A percentile compares a stretch with the other conserved stretches of the same genome.
phyloP scores from a whole-genome alignment of 1,140 invertebrate genomes.

The Macrotrachela quadricornifera region DNA sequence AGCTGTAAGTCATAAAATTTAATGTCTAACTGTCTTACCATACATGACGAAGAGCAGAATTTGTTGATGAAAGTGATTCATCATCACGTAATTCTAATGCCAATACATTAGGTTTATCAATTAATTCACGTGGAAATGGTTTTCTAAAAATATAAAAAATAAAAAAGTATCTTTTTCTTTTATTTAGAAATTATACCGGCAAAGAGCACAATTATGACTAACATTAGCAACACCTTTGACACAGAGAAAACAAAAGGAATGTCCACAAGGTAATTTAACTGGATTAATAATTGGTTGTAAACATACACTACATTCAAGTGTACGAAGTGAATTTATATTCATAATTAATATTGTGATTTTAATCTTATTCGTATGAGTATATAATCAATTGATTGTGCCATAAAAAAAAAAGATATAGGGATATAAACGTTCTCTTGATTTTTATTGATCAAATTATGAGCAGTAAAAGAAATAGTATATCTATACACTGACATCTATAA shows the following conservation, averaged over 20 bases:
- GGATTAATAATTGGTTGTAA: constrained; percentile 68
- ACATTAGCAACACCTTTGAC: constrained; percentile 73
- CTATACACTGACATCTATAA: too few species aligned
- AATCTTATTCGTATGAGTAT: too few species aligned
- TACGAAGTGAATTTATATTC: neutral
- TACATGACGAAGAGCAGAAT: constrained; percentile 35
- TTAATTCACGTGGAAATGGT: constrained; percentile 60
- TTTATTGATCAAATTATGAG: too few species aligned
- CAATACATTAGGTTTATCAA: constrained; percentile 39
- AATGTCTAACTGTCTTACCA: constrained; percentile 38
- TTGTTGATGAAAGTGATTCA: neutral
- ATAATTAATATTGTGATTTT: too few species aligned
- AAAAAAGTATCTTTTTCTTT: constrained; percentile 30
- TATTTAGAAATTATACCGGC: constrained; percentile 25
- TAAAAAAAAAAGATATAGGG: too few species aligned
- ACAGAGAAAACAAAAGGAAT: constrained; percentile 85
- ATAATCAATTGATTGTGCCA: too few species aligned
- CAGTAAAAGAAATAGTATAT: too few species aligned
- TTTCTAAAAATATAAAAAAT: constrained; percentile 32
- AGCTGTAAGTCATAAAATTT: too few species aligned
- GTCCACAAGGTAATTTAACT: constrained; percentile 61
- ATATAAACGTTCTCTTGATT: too few species aligned
- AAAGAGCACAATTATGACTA: constrained; percentile 42
- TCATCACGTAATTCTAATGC: constrained; percentile 22
- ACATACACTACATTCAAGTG: constrained; percentile 65